Conservation (phyloP, 1,140 invertebrate genomes). For the Anoplolepis gracilipes region DNA sequence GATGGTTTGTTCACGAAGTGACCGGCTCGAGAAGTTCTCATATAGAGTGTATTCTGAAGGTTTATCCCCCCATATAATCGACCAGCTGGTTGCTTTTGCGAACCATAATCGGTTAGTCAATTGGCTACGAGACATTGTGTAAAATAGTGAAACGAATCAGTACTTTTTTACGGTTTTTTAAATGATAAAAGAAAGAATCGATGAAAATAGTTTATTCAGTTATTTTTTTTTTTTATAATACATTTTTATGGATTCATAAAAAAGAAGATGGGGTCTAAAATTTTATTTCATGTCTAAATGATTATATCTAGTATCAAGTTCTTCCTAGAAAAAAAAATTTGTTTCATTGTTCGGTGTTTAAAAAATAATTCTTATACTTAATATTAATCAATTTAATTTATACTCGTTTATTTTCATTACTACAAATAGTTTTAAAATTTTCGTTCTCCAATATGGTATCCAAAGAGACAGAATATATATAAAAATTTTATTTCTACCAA, state of each 20-base stretch:
- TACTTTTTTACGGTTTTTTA: not conserved
- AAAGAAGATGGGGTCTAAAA: not conserved
- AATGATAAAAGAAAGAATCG: not conserved
- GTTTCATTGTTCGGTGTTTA: not conserved
- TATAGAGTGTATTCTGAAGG: conserved; percentile 37
- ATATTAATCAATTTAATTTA: not conserved
- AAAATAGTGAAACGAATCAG: not conserved
- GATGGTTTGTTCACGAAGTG: conserved; percentile 42
- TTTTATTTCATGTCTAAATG: not conserved
- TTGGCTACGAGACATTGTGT: not conserved
- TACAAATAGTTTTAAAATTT: not conserved
- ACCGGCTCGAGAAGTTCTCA: conserved; percentile 42
- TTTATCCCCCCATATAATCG: conserved; percentile 14
- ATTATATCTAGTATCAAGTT: not conserved
- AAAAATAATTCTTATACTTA: not conserved
- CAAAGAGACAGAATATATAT: not conserved
- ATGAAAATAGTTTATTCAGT: not conserved
- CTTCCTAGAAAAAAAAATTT: not conserved
- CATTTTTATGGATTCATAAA: not conserved
- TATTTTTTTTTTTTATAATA: not conserved
- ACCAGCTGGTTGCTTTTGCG: conserved; percentile 36
- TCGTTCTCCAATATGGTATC: not conserved
- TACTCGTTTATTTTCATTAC: not conserved
- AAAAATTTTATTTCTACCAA: not conserved
- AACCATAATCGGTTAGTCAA: conserved; percentile 48